phyloP scores from a whole-genome alignment of 2,797 vertebrate species.

The Periophthalmus magnuspinnatus region DNA sequence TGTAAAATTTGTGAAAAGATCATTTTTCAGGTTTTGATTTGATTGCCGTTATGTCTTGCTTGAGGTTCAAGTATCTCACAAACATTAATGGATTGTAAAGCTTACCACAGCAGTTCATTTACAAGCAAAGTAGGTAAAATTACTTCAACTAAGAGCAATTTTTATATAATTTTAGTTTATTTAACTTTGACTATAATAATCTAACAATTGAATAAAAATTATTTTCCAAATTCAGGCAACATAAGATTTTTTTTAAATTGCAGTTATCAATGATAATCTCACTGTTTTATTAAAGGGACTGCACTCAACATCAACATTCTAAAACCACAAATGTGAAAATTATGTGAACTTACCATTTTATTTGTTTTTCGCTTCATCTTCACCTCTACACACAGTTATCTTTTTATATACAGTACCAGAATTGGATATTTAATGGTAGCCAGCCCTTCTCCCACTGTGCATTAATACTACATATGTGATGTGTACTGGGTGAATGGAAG shows the following conservation, averaged over 20 bases:
- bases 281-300: too few relatives aligned
- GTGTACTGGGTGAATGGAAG: background rate
- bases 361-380: background rate
- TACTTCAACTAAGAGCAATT: too few relatives aligned
- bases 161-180: too few relatives aligned
- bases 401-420: background rate
- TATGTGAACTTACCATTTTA: too few relatives aligned
- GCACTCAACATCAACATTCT: background rate
- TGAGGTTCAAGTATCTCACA: background rate
- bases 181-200: too few relatives aligned
- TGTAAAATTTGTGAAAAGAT: background rate
- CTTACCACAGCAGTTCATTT: background rate
- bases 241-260: too few relatives aligned
- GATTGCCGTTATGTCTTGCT: background rate
- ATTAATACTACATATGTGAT: background rate
- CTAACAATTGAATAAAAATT: too few relatives aligned
- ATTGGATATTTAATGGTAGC: background rate
- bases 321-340: background rate
- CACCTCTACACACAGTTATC: background rate
- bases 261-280: too few relatives aligned
- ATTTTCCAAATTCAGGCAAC: too few relatives aligned
- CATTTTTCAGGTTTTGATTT: too few relatives aligned
- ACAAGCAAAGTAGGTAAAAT: too few relatives aligned
- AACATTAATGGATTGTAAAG: background rate
- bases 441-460: background rate